phyloP scores from a whole-genome alignment of 2,113 vertebrate species.

The Lichenostomus cassidix region DNA sequence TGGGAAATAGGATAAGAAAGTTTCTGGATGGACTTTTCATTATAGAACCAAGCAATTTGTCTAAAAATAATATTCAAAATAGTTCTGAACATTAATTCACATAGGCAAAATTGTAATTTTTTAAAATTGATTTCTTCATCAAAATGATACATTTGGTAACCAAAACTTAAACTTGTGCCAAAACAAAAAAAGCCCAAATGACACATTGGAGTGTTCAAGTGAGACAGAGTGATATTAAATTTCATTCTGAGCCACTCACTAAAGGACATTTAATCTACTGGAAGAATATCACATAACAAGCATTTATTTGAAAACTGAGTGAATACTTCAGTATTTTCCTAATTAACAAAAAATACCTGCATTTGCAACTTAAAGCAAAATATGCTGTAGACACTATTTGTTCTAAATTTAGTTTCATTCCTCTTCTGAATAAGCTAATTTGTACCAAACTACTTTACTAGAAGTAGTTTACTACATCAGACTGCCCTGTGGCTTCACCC shows the following conservation, averaged over 20 bases:
- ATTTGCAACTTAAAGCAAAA: neutral
- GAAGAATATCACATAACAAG: neutral
- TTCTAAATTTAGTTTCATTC: neutral
- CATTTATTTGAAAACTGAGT: neutral
- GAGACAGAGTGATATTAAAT: neutral
- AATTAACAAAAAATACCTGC: neutral
- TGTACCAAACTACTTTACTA: neutral
- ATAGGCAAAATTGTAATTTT: rapidly evolving
- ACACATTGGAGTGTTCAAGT: neutral
- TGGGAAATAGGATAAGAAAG: neutral
- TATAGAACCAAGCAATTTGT: neutral
- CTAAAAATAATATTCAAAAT: neutral
- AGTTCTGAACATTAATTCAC: neutral
- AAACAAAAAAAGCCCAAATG: neutral
- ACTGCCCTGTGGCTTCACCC: neutral
- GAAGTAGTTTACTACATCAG: neutral
- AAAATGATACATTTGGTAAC: neutral
- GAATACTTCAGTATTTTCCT: neutral
- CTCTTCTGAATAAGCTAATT: neutral
- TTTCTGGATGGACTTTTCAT: neutral
- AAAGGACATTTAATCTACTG: neutral
- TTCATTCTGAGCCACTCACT: neutral
- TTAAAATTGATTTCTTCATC: neutral
- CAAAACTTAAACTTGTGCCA: neutral
- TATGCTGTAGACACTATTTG: neutral